These are phyloP conservation scores for Rhizoglyphus robini DNA, from an alignment of 1,140 invertebrate species.

Conservation along the genomic window DNA sequence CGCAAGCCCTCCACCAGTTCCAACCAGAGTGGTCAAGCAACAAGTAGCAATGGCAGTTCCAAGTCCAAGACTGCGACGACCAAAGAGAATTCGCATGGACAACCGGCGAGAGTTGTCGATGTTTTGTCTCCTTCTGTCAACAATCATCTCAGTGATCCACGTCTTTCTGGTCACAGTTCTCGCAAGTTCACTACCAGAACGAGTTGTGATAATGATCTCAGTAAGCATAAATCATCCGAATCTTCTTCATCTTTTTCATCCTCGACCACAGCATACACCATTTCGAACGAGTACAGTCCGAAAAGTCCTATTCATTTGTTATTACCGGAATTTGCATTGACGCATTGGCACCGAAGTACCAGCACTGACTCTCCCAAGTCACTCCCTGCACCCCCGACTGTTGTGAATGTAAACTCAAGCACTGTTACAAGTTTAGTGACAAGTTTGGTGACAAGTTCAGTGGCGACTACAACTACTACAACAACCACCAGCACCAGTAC, in stretches of 20 bases:
- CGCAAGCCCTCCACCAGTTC: too few relatives aligned
- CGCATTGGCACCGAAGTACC: conserved; percentile 23
- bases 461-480: neutral
- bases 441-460: too few relatives aligned
- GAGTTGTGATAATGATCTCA: conserved; percentile 17
- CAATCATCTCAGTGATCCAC: conserved; percentile 12
- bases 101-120: conserved; percentile 23
- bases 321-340: conserved; percentile 66
- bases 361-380: neutral
- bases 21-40: neutral
- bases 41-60: neutral
- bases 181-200: neutral
- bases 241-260: neutral
- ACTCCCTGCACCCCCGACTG: neutral
- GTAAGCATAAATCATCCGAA: conserved; percentile 3
- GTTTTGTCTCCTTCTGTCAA: conserved; percentile 19
- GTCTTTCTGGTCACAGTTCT: conserved; percentile 10
- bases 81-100: conserved; percentile 3
- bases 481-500: neutral
- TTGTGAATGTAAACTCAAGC: conserved; percentile 12
- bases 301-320: conserved; percentile 53
- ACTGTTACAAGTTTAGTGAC: neutral
- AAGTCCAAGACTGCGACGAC: neutral
- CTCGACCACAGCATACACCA: neutral
- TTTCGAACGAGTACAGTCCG: conserved; percentile 10